Conservation (phyloP, 1,140 invertebrate species). For the Drosophila ohnishii region DNA sequence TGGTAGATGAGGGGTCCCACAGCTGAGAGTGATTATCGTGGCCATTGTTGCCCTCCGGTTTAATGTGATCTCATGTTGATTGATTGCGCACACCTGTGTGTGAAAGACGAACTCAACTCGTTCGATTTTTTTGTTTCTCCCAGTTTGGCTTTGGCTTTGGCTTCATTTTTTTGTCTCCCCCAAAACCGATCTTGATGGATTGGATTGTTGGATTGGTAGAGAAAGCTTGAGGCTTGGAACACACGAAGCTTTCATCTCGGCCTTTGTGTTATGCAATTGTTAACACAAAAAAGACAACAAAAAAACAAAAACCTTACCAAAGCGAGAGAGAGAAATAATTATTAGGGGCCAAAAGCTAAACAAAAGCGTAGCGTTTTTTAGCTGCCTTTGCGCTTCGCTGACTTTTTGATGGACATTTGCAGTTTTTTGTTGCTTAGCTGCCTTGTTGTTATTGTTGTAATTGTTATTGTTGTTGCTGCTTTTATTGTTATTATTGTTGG, state of each 20-base stretch:
- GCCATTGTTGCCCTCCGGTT: slow-evolving; percentile 72
- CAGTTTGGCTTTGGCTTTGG: slow-evolving; percentile 17
- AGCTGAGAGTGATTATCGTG: slow-evolving; percentile 68
- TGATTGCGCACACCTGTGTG: slow-evolving; percentile 81
- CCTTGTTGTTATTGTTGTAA: slow-evolving; percentile 5
- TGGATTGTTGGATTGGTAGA: slow-evolving; percentile 30
- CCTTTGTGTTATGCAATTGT: slow-evolving; percentile 51
- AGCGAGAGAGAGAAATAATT: slow-evolving; percentile 29
- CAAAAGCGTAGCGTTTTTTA: slow-evolving; percentile 31
- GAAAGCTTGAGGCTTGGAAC: slow-evolving; percentile 29
- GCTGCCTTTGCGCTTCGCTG: slow-evolving; percentile 65
- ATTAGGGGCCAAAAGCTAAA: slow-evolving; percentile 41
- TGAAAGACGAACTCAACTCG: slow-evolving; percentile 63
- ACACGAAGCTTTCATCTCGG: slow-evolving; percentile 45
- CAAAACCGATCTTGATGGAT: slow-evolving; percentile 64
- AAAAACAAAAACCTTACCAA: not conserved
- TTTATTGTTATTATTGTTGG: slow-evolving; percentile 30
- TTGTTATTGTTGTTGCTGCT: slow-evolving; percentile 7
- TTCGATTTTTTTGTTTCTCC: slow-evolving; percentile 26
- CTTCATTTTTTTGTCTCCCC: slow-evolving; percentile 35
- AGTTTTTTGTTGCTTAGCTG: slow-evolving; percentile 26
- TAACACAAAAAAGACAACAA: slow-evolving; percentile 14
- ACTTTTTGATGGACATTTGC: slow-evolving; percentile 69
- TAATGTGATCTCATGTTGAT: slow-evolving; percentile 81
- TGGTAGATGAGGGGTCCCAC: slow-evolving; percentile 12